These are phyloP conservation scores for Apaloderma vittatum DNA, from an alignment of 2,113 vertebrate species.

Conservation along the genomic window DNA sequence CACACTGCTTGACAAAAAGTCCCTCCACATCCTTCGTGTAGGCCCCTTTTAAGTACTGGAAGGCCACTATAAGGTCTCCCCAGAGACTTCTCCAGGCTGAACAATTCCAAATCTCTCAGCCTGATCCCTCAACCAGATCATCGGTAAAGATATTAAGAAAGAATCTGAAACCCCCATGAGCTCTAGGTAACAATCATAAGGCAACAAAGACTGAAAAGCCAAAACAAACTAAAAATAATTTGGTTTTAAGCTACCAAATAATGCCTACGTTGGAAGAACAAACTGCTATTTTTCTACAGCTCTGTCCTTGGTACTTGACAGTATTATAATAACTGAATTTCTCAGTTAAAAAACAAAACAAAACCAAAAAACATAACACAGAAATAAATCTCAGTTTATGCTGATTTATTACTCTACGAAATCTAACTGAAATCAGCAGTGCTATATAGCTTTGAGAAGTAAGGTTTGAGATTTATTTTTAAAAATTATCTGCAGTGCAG, in stretches of 20 bases:
- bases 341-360: not conserved
- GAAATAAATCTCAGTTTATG: not conserved
- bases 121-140: too few relatives aligned
- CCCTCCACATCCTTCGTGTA: too few relatives aligned
- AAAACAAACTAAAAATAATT: not conserved
- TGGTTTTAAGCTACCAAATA: not conserved
- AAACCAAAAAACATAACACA: not conserved
- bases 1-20: too few relatives aligned
- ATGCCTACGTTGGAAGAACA: not conserved
- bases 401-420: not conserved
- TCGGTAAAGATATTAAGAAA: not conserved
- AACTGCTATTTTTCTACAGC: not conserved
- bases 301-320: not conserved
- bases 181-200: not conserved
- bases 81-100: too few relatives aligned
- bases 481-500: not conserved
- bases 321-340: not conserved
- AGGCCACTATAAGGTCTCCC: too few relatives aligned
- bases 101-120: too few relatives aligned
- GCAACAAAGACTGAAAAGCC: conserved; percentile 13
- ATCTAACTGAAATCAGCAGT: not conserved
- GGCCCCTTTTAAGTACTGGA: too few relatives aligned
- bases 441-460: not conserved
- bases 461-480: not conserved
- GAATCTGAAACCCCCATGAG: not conserved